Percentiles rank a stretch among this genome's conserved stretches.
phyloP scores from a whole-genome alignment of 2,888 invertebrate genomes.

The Muschampia plurimacula region DNA sequence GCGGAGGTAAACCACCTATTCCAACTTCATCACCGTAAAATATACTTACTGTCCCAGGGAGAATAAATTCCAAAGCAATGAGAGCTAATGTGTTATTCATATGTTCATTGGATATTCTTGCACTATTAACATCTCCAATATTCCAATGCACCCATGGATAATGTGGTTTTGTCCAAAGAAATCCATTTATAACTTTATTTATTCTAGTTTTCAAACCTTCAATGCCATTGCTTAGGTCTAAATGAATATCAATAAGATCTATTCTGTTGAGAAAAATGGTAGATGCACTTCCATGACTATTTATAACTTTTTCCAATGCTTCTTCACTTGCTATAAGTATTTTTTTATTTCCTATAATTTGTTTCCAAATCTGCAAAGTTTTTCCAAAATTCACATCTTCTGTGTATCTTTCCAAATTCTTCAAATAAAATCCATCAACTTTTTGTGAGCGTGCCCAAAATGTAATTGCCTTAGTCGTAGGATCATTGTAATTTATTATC shows the following conservation, averaged over 20 bases:
- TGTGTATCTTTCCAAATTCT: constrained; percentile 89
- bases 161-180: constrained; percentile 86
- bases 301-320: constrained; percentile 68
- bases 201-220: constrained; percentile 86
- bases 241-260: constrained; percentile 89
- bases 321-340: constrained; percentile 89
- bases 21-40: constrained; percentile 97
- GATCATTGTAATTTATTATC: constrained; percentile 59
- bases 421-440: constrained; percentile 96
- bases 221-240: constrained; percentile 86
- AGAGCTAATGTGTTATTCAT: constrained; percentile 89
- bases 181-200: constrained; percentile 82
- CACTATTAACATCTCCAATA: constrained; percentile 87
- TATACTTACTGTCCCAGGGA: constrained; percentile 94
- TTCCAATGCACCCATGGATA: constrained; percentile 94
- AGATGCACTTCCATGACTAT: constrained; percentile 72
- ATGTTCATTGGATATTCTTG: constrained; percentile 85
- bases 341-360: constrained; percentile 86
- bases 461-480: constrained; percentile 68
- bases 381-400: constrained; percentile 85
- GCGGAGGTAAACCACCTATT: constrained; percentile 82
- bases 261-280: constrained; percentile 88
- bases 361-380: constrained; percentile 89
- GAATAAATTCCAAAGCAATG: constrained; percentile 90
- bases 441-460: constrained; percentile 86